Conservation (phyloP, 2,888 invertebrate genomes). For the Heliothis peltigera region DNA sequence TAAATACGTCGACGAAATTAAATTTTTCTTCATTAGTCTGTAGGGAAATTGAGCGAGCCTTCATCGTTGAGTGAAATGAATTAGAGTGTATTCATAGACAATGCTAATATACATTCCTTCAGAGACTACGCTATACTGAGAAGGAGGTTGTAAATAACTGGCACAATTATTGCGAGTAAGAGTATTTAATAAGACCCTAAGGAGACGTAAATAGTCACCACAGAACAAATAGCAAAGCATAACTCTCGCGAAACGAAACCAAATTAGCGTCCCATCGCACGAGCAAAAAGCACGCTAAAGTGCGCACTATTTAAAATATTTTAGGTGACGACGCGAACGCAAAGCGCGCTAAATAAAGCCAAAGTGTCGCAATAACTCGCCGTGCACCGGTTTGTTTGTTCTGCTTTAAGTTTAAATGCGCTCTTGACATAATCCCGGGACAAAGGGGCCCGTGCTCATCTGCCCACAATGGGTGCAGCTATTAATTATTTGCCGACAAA, state of each 20-base stretch:
- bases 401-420: conserved; percentile 67
- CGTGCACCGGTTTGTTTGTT: conserved; percentile 67
- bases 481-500: conserved; percentile 81
- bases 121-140: conserved; percentile 9
- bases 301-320: conserved; percentile 57
- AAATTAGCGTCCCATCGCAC: conserved; percentile 34
- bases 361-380: conserved; percentile 64
- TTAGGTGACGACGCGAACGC: conserved; percentile 35
- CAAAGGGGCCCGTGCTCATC: conserved; percentile 73
- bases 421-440: conserved; percentile 67
- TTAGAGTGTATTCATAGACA: conserved; percentile 51
- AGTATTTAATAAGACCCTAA: conserved; percentile 6
- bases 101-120: conserved; percentile 46
- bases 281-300: conserved; percentile 44
- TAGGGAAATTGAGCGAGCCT: conserved; percentile 41
- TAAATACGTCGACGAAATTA: conserved; percentile 48
- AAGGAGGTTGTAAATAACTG: conserved; percentile 13
- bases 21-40: conserved; percentile 48
- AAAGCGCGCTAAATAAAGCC: conserved; percentile 54
- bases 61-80: conserved; percentile 39
- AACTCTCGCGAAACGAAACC: conserved; percentile 34
- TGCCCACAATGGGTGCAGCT: conserved; percentile 76
- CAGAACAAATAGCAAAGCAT: conserved; percentile 21
- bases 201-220: conserved; percentile 5
- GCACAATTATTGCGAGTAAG: conserved; percentile 17